Base-by-base conservation (phyloP, 2,888 invertebrate species). In the Habroteleia sp. region DNA sequence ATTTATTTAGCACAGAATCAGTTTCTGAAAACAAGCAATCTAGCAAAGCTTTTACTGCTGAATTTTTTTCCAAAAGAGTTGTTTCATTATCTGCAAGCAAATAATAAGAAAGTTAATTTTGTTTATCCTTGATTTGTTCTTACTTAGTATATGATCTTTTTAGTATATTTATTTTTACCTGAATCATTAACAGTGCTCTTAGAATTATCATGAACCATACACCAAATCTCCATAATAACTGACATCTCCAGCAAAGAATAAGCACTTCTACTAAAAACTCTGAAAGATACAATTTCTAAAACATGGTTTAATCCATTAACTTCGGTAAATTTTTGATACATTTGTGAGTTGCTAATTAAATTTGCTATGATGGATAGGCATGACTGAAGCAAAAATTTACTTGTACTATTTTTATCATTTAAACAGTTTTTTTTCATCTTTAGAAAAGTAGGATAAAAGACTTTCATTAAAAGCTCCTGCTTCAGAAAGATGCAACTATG, bases 161-260 rank as follows among this genome's bases (percentile, higher is more conserved):
- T n/a, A n/a, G n/a, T n/a, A n/a, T n/a, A n/a, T n/a, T n/a, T n/a
- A n/a, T n/a, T n/a, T n/a, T n/a, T n/a, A n/a, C n/a, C n/a, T n/a
- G n/a, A n/a, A n/a, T n/a, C n/a, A n/a, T n/a, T n/a, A n/a, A 41
- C 62, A 0, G 14, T 10, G 6, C 16, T 58, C 8, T 41, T 37
- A 1, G 50, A 35, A 65, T 80, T 80, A 25, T 78, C 68, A 62
- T 89, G 89, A 65, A 87, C 87, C 1, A 89, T 82, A 66, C 90
- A 91, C 81, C 90, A 91, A 41, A 92, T 91, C 79, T 92, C 92
- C 50, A 92, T 91, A 1, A 91, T 89, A 1, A 92, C 91, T 0
- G 91, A 90, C 56, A 92, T 91, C 83, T 93, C 92, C 10, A 93
- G 85, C 33, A 93, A 90, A 1, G 90, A 89, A 79, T 92, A 93